Evolutionary conservation across 2,888 invertebrate genomes (phyloP).

Genomic region (Nemotelus pantherinus): DNA sequence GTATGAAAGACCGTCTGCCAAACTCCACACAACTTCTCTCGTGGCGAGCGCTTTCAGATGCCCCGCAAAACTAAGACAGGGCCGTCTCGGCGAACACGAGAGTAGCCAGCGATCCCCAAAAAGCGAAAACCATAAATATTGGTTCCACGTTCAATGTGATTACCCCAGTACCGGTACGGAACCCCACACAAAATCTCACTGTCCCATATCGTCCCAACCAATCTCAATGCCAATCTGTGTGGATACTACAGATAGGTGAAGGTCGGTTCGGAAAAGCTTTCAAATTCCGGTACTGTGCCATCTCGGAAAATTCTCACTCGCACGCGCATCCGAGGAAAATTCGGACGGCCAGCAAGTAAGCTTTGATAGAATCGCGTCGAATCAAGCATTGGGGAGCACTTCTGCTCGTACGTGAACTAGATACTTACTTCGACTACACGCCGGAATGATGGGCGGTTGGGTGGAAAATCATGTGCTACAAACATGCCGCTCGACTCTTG

Average conservation of each 20-base stretch:
- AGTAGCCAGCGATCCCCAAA: constrained; percentile 3
- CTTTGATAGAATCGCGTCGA: not conserved
- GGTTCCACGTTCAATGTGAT: constrained; percentile 5
- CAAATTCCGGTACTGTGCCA: constrained; percentile 16
- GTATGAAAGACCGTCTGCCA: constrained; percentile 29
- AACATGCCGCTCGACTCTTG: not conserved
- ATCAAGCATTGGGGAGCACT: not conserved
- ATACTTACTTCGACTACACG: not conserved
- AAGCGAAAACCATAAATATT: constrained; percentile 22
- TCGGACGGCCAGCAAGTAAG: not conserved
- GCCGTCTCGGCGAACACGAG: constrained; percentile 2
- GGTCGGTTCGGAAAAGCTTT: constrained; percentile 42
- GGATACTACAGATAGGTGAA: constrained; percentile 21
- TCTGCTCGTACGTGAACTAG: not conserved
- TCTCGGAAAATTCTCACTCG: constrained; percentile 6
- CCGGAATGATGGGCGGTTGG: constrained; percentile 15
- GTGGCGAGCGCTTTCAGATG: constrained; percentile 40
- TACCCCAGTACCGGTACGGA: constrained; percentile 16
- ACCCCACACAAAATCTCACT: constrained; percentile 5
- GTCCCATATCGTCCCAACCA: constrained; percentile 22
- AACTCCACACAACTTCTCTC: constrained; percentile 35
- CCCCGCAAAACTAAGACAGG: constrained; percentile 43
- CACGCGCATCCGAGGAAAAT: not conserved
- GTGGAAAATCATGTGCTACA: constrained; percentile 1
- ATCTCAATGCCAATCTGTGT: constrained; percentile 8